These are phyloP conservation scores for Gymnocypris eckloni DNA, from an alignment of 2,797 vertebrate genomes.

Conservation along the genomic window DNA sequence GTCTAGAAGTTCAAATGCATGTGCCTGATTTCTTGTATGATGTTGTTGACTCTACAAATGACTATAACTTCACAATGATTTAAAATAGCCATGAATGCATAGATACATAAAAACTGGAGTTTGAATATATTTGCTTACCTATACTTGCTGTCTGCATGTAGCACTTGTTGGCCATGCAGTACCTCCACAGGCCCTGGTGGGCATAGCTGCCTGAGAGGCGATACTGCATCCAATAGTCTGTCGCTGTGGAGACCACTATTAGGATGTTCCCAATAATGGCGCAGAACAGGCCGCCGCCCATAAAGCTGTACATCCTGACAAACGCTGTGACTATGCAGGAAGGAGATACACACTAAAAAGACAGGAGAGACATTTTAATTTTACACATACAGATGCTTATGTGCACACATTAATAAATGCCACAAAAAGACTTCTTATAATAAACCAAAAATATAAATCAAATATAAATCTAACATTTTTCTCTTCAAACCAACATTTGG, in stretches of 20 bases:
- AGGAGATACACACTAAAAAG: constrained; percentile 18
- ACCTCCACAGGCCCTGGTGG: constrained; percentile 91
- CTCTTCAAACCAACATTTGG: not conserved
- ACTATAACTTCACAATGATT: not conserved
- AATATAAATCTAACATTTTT: not conserved
- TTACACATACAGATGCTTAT: not conserved
- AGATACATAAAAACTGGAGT: not conserved
- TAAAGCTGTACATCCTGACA: constrained; percentile 89
- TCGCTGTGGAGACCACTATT: constrained; percentile 86
- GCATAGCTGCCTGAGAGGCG: constrained; percentile 85
- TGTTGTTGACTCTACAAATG: not conserved
- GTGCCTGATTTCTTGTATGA: not conserved
- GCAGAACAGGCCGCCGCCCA: constrained; percentile 90
- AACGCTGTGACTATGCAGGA: constrained; percentile 53
- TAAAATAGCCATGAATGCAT: not conserved
- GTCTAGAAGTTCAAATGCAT: not conserved
- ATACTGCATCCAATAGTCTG: constrained; percentile 93
- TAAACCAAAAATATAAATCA: not conserved
- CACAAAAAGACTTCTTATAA: not conserved
- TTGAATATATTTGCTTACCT: constrained; percentile 72
- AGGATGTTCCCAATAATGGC: constrained; percentile 89
- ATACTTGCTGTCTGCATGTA: constrained; percentile 89
- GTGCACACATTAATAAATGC: not conserved
- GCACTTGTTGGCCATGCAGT: constrained; percentile 88
- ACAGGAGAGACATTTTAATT: not conserved